These are phyloP conservation scores for Atta colombica DNA, from an alignment of 1,140 invertebrate genomes.

Conservation along the genomic window DNA sequence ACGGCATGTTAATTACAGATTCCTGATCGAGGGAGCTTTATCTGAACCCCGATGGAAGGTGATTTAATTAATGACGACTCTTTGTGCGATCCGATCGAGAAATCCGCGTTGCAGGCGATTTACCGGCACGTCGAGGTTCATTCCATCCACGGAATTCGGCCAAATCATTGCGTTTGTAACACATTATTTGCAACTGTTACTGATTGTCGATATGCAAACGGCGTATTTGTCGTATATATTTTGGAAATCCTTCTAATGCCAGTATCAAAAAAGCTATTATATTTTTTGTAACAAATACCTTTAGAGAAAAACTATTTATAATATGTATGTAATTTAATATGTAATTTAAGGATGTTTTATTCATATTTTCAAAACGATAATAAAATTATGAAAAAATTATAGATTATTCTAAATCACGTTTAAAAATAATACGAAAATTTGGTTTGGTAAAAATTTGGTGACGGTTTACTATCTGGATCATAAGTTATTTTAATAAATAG, in stretches of 20 bases:
- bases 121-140: slow-evolving; percentile 32
- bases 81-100: slow-evolving; percentile 44
- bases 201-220: background rate
- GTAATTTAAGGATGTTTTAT: too few relatives aligned
- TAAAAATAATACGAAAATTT: too few relatives aligned
- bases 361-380: too few relatives aligned
- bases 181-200: slow-evolving; percentile 56
- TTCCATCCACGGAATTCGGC: slow-evolving; percentile 50
- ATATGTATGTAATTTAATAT: too few relatives aligned
- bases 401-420: too few relatives aligned
- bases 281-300: background rate
- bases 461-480: too few relatives aligned
- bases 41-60: slow-evolving; percentile 42
- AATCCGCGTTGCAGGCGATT: slow-evolving; percentile 48
- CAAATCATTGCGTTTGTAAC: slow-evolving; percentile 42
- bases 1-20: slow-evolving; percentile 60
- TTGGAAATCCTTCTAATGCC: background rate
- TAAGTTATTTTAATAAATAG: too few relatives aligned
- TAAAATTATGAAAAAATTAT: too few relatives aligned
- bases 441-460: too few relatives aligned
- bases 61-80: slow-evolving; percentile 62
- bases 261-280: background rate
- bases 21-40: slow-evolving; percentile 53
- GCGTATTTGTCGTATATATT: slow-evolving; percentile 12
- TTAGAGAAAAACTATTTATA: background rate